Evolutionary conservation across 2,113 vertebrate genomes (phyloP).

Genomic region (Aythya baeri): DNA sequence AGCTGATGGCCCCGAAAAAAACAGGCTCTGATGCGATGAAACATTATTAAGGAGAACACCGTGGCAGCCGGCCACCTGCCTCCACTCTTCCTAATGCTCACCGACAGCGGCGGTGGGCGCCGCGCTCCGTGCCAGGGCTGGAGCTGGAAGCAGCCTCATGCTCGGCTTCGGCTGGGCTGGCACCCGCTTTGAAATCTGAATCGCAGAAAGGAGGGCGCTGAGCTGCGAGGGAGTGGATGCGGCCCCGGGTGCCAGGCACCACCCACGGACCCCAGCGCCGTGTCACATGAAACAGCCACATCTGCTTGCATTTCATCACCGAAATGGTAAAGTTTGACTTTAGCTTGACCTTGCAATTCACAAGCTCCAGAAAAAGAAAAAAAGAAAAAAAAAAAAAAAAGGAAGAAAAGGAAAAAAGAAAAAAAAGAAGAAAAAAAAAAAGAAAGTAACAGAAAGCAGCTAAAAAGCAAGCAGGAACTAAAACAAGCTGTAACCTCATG

Average conservation of each 20-base stretch:
- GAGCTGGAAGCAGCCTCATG: not conserved
- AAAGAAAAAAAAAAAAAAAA: not conserved
- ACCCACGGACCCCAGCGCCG: not conserved
- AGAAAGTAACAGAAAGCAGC: constrained; percentile 61
- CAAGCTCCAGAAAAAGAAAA: constrained; percentile 16
- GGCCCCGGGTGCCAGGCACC: constrained; percentile 26
- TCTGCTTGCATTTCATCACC: constrained; percentile 80
- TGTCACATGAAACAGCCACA: constrained; percentile 66
- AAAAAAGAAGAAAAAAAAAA: not conserved
- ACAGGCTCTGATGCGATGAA: not conserved
- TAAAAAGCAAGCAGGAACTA: constrained; percentile 74
- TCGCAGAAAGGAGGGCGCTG: not conserved
- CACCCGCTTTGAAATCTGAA: constrained; percentile 16
- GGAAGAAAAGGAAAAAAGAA: not conserved
- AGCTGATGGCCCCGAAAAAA: not conserved
- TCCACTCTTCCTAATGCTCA: not conserved
- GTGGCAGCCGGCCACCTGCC: not conserved
- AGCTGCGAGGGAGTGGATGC: not conserved
- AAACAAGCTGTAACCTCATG: constrained; percentile 67
- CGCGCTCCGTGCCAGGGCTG: accelerated
- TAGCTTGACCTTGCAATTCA: constrained; percentile 79
- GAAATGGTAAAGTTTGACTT: constrained; percentile 76
- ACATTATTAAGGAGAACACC: not conserved
- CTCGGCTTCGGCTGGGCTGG: not conserved
- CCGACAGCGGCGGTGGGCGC: not conserved